Conservation (phyloP, 2,888 invertebrate species). For the Amblyteles armatorius region DNA sequence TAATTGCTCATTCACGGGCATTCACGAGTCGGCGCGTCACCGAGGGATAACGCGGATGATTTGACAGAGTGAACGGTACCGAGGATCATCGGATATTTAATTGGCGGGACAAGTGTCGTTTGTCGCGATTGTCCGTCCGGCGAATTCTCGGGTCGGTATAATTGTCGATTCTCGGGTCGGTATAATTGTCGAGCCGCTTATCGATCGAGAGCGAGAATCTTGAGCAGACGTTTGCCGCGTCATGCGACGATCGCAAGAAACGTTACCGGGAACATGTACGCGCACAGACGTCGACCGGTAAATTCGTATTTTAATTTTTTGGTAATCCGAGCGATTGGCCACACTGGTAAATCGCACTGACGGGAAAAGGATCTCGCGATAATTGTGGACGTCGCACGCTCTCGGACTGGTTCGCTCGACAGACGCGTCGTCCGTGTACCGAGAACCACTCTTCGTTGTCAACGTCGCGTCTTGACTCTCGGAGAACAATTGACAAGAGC, state of each 20-base stretch:
- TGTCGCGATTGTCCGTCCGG: conserved; percentile 21
- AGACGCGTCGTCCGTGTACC: not conserved
- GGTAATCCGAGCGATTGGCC: conserved; percentile 15
- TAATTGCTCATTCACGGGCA: not conserved
- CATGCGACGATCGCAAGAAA: conserved; percentile 17
- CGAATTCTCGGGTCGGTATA: conserved; percentile 24
- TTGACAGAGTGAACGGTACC: conserved; percentile 18
- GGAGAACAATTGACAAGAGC: not conserved
- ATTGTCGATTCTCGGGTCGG: conserved; percentile 47
- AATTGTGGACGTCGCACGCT: conserved; percentile 6
- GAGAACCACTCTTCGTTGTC: not conserved
- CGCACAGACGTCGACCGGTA: conserved; percentile 19
- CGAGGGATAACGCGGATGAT: conserved; percentile 25
- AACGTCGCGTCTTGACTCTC: not conserved
- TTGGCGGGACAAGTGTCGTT: conserved; percentile 23
- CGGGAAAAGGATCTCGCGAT: conserved; percentile 27
- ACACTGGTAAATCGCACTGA: conserved; percentile 2
- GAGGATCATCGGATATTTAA: conserved; percentile 26
- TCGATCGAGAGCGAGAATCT: conserved; percentile 28
- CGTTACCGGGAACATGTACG: conserved; percentile 5
- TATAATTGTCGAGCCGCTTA: conserved; percentile 49
- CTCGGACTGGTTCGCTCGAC: not conserved
- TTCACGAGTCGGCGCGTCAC: conserved; percentile 18
- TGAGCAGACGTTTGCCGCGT: conserved; percentile 38
- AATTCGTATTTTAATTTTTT: conserved; percentile 30